A percentile compares a stretch with the other conserved stretches of the same genome.
Evolutionary conservation across 2,113 vertebrate genomes (phyloP).

Genomic region (Cathartes aura): DNA sequence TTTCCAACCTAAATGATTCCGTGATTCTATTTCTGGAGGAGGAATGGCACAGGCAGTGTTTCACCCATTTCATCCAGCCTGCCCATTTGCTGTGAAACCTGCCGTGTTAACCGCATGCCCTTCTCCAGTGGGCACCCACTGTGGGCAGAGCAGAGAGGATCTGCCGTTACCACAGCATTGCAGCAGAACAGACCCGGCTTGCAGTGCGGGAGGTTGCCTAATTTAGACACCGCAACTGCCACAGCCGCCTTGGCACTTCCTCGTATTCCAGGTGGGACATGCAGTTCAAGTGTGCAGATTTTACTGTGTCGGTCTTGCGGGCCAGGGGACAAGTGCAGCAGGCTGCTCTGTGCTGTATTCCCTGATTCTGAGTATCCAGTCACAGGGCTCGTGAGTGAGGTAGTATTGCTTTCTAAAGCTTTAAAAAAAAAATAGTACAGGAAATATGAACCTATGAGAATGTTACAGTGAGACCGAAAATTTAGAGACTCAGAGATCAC

Average conservation of each 20-base stretch:
- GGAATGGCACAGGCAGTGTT: neutral
- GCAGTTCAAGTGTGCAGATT: neutral
- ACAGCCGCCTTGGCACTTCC: neutral
- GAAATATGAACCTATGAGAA: neutral
- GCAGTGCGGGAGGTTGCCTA: neutral
- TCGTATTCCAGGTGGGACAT: neutral
- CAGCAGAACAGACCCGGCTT: neutral
- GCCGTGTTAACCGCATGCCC: accelerated
- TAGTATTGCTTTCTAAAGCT: neutral
- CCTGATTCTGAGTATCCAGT: neutral
- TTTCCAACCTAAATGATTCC: neutral
- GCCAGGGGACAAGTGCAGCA: neutral
- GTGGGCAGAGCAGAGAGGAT: neutral
- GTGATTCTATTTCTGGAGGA: neutral
- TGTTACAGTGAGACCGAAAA: neutral
- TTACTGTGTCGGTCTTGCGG: neutral
- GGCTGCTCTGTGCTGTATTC: neutral
- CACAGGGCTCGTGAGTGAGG: neutral
- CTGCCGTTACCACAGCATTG: neutral
- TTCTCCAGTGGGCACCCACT: accelerated
- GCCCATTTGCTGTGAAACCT: neutral
- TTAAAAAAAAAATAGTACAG: accelerated
- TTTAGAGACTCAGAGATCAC: neutral
- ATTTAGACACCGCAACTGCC: too few relatives aligned
- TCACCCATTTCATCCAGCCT: too few relatives aligned